Percentiles rank a stretch among this genome's conserved stretches.
These are phyloP conservation scores for Echiichthys vipera DNA, from an alignment of 2,797 vertebrate species.

Conservation along the genomic window DNA sequence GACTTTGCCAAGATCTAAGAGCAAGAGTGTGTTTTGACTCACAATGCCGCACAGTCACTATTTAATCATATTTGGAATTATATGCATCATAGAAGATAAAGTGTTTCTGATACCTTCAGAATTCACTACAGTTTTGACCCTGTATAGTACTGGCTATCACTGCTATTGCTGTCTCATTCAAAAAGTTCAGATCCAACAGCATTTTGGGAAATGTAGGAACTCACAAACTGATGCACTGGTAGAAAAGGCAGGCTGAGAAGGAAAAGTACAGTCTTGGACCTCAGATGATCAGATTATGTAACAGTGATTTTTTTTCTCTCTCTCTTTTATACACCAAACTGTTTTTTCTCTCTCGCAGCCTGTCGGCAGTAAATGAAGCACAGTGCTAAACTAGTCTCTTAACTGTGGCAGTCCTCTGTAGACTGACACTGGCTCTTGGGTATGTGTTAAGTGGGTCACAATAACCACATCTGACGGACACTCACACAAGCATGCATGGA, in stretches of 20 bases:
- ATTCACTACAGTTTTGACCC: constrained; percentile 24
- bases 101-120: not conserved
- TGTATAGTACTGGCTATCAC: constrained; percentile 10
- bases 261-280: constrained; percentile 11
- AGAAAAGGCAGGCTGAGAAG: not conserved
- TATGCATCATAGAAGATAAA: not conserved
- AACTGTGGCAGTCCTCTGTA: constrained; percentile 36
- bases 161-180: constrained; percentile 33
- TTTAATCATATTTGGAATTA: not conserved
- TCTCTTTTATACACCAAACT: constrained; percentile 33
- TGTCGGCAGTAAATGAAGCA: constrained; percentile 33
- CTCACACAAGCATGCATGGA: not conserved
- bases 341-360: constrained; percentile 8
- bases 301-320: constrained; percentile 12
- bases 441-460: constrained; percentile 42
- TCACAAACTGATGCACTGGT: constrained; percentile 14
- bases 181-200: constrained; percentile 42
- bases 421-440: not conserved
- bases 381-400: constrained; percentile 17
- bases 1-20: not conserved
- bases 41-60: not conserved
- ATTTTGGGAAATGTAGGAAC: constrained; percentile 24
- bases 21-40: not conserved
- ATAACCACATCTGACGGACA: constrained; percentile 21
- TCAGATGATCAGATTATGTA: constrained; percentile 42